Percentiles rank a stretch among this genome's conserved stretches.
Conservation (phyloP, 2,888 invertebrate species). For the Catocala sponsa region DNA sequence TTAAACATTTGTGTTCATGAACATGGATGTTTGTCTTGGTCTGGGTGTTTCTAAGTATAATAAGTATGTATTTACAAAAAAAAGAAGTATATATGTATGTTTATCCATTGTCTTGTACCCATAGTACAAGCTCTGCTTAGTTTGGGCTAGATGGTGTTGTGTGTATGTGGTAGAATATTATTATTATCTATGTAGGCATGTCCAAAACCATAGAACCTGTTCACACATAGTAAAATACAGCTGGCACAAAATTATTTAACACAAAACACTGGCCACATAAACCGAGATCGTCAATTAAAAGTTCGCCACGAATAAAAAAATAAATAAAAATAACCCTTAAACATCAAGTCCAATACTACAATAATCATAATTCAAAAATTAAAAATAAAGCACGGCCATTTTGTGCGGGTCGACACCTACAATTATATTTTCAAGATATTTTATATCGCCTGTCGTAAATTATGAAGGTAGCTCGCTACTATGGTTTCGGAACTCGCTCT, state of each 20-base stretch:
- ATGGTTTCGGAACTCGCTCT: conserved; percentile 7
- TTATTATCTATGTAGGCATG: no score
- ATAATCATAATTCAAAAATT: conserved; percentile 51
- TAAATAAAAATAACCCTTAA: conserved; percentile 11
- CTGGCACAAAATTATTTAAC: background rate
- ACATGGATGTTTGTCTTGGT: no score
- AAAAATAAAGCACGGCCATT: conserved; percentile 41
- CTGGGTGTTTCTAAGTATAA: no score
- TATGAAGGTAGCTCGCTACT: conserved; percentile 46
- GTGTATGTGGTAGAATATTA: no score
- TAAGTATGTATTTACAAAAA: no score
- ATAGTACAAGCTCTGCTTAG: no score
- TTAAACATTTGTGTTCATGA: no score
- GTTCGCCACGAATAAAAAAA: conserved; percentile 15
- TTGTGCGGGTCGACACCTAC: conserved; percentile 65
- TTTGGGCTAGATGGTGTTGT: no score
- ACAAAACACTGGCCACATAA: background rate
- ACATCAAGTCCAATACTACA: conserved; percentile 36
- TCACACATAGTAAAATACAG: background rate
- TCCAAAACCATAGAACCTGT: no score
- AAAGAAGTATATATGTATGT: no score
- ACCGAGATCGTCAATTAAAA: conserved; percentile 15
- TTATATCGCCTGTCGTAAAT: conserved; percentile 67
- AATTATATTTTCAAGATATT: conserved; percentile 76
- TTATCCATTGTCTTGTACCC: no score